Evolutionary conservation across 2,888 invertebrate genomes (phyloP).

Genomic region (Falcaria lacertinaria): DNA sequence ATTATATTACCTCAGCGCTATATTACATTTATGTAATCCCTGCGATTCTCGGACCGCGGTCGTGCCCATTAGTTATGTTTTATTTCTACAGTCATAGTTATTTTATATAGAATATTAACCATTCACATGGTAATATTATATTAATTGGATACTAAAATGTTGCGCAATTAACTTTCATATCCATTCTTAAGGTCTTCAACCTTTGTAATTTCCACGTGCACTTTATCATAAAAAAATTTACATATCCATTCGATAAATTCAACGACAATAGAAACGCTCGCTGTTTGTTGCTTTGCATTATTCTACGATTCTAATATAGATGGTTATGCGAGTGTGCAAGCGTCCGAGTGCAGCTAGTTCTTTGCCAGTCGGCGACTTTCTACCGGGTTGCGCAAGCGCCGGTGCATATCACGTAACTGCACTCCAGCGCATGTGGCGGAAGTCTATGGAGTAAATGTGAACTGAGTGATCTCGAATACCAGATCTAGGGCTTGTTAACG

Average conservation of each 20-base stretch:
- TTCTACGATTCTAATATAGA: constrained; percentile 56
- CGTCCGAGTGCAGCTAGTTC: constrained; percentile 66
- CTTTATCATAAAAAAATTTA: constrained; percentile 8
- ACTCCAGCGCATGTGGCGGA: constrained; percentile 68
- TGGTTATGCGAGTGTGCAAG: constrained; percentile 53
- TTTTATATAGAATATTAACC: not conserved
- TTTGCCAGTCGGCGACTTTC: constrained; percentile 64
- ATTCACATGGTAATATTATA: not conserved
- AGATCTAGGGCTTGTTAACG: constrained; percentile 40
- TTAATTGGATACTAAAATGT: not conserved
- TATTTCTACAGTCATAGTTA: not conserved
- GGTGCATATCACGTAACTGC: constrained; percentile 77
- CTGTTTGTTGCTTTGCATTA: constrained; percentile 38
- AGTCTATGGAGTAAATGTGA: constrained; percentile 69
- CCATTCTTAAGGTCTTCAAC: too few relatives aligned
- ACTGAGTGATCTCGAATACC: constrained; percentile 41
- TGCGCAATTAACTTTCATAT: not conserved
- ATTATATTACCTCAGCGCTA: constrained; percentile 31
- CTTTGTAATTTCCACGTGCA: not conserved
- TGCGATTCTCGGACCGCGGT: constrained; percentile 23
- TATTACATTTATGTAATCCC: constrained; percentile 43
- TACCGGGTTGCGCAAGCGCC: constrained; percentile 69
- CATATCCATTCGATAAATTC: constrained; percentile 17
- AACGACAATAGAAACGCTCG: constrained; percentile 38
- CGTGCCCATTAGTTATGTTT: not conserved